phyloP scores from a whole-genome alignment of 2,797 vertebrate genomes.

The Spondyliosoma cantharus region DNA sequence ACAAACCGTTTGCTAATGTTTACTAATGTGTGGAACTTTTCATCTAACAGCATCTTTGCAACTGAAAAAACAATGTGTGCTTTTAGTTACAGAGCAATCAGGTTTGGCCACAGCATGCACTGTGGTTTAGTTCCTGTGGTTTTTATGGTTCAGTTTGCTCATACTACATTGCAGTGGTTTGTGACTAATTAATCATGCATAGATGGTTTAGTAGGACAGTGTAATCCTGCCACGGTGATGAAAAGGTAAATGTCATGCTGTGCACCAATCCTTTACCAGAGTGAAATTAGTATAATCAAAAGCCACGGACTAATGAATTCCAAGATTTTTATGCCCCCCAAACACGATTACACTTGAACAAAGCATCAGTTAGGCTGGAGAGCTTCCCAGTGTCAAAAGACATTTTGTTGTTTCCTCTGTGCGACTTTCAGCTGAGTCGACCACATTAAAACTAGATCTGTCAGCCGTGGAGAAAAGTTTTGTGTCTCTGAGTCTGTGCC shows the following conservation, averaged over 20 bases:
- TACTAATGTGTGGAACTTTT: not conserved
- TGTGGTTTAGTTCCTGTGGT: constrained; percentile 23
- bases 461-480: constrained; percentile 62
- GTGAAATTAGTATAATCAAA: constrained; percentile 59
- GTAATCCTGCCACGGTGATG: constrained; percentile 69
- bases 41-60: constrained; percentile 10
- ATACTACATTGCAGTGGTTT: constrained; percentile 59
- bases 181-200: constrained; percentile 76
- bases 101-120: constrained; percentile 23
- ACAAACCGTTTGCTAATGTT: no score
- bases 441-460: constrained; percentile 76
- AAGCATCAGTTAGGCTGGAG: constrained; percentile 65
- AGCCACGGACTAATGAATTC: constrained; percentile 68
- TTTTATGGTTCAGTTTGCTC: constrained; percentile 57
- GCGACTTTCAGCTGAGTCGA: constrained; percentile 57
- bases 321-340: constrained; percentile 58
- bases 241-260: constrained; percentile 79
- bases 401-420: constrained; percentile 66
- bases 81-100: constrained; percentile 18
- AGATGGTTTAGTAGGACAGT: constrained; percentile 70
- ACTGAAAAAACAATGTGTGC: not conserved
- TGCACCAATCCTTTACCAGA: constrained; percentile 64
- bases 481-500: constrained; percentile 65
- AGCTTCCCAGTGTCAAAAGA: constrained; percentile 62
- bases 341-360: constrained; percentile 71